Evolutionary conservation across 2,113 vertebrate species (phyloP).

Genomic region (Centropus unirufus): DNA sequence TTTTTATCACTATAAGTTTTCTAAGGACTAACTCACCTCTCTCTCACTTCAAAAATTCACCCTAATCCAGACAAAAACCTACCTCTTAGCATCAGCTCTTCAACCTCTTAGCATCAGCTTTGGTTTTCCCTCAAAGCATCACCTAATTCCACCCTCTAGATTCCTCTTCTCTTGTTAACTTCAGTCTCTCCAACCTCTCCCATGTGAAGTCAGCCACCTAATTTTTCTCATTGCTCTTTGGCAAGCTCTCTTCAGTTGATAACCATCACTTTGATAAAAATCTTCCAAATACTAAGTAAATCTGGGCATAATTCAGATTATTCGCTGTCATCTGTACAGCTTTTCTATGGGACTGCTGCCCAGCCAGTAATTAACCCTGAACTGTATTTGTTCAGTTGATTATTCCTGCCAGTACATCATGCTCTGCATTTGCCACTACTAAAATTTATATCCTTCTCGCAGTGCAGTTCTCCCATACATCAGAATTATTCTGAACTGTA

Average conservation of each 20-base stretch:
- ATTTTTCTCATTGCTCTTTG: neutral
- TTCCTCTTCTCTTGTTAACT: neutral
- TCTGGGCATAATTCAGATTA: neutral
- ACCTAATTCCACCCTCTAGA: neutral
- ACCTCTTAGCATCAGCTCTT: neutral
- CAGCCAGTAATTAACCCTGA: neutral
- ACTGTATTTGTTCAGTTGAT: neutral
- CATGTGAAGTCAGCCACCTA: neutral
- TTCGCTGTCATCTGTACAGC: neutral
- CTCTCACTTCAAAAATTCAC: neutral
- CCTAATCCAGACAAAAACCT: neutral
- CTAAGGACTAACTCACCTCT: neutral
- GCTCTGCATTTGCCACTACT: neutral
- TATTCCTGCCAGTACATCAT: neutral
- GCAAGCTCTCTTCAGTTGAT: neutral
- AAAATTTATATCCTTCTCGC: neutral
- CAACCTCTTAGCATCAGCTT: neutral
- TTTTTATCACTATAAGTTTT: neutral
- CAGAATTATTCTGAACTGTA: neutral
- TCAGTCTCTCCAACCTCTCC: neutral
- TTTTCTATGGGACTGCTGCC: neutral
- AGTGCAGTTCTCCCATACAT: neutral
- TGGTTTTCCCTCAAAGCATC: neutral
- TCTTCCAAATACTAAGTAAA: neutral
- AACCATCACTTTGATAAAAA: neutral